Evolutionary conservation across 2,888 invertebrate species (phyloP), one percentile per base, ranked within the genome.

Genomic region (Prenolepis imparis): DNA sequence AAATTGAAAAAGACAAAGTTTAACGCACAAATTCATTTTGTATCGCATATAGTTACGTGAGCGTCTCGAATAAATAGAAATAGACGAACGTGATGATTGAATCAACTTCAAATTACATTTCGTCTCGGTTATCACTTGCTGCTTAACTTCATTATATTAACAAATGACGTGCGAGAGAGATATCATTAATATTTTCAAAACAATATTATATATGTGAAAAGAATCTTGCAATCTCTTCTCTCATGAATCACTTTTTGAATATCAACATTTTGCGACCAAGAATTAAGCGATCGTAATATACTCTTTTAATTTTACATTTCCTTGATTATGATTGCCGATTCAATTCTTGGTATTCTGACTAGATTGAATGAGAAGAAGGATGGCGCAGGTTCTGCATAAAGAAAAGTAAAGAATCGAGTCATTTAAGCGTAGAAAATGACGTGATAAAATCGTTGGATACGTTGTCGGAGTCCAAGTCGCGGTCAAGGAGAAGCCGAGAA

Each of bases 401-500:
- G 74, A 9, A 44, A 21, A 73, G 59, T 12, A 59, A 73, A 78
- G 81, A 82, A 39, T 80, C 78, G 73, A 83, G 61, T 72, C 80
- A 77, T 52, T 68, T 67, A 77, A 87, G 84, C 84, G 72, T 68
- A 83, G 85, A 61, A 83, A 75, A 74, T 84, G 89, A 73, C 84
- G 83, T 88, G 88, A 88, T 87, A 86, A 86, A 88, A 89, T 86
- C 84, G 86, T 88, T 82, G 83, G 82, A 82, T 66, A 67, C 78
- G 77, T 83, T 74, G 82, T 80, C 84, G 68, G 84, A 84, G 73
- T 64, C 81, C 77, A 74, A 83, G 74, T 80, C 82, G 84, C 82
- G 86, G 86, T 84, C 84, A 90, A 87, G 88, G 84, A 77, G 90
- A 89, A 86, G 86, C 88, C 87, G 83, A 82, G 87, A 78, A 89